A percentile compares a stretch with the other conserved stretches of the same genome.
These are phyloP conservation scores for Leptopilina myrica DNA, from an alignment of 2,888 invertebrate species.

Conservation along the genomic window DNA sequence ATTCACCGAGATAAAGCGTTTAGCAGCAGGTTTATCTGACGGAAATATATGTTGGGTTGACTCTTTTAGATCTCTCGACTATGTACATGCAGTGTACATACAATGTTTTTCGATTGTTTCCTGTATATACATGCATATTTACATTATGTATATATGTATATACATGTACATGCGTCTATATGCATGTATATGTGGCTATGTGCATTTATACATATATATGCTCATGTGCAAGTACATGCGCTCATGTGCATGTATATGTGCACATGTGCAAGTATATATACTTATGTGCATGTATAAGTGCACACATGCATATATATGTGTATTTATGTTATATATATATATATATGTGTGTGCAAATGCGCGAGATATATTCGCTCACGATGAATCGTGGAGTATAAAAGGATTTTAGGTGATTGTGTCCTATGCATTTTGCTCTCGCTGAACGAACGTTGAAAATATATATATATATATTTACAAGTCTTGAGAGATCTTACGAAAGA, in stretches of 20 bases:
- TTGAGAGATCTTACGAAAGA: constrained; percentile 58
- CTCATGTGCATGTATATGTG: too few species aligned
- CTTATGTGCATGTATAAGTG: too few species aligned
- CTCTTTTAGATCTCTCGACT: constrained; percentile 1
- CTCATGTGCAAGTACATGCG: too few species aligned
- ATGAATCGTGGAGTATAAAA: constrained; percentile 47
- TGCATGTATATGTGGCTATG: too few species aligned
- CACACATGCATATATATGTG: background rate
- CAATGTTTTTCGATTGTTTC: too few species aligned
- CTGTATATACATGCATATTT: too few species aligned
- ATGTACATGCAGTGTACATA: background rate
- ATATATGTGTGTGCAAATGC: too few species aligned
- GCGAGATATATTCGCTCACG: constrained; percentile 21
- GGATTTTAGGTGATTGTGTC: constrained; percentile 56
- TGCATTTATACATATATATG: too few species aligned
- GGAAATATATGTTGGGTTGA: constrained; percentile 23
- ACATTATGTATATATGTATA: too few species aligned
- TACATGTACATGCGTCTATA: too few species aligned
- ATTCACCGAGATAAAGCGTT: constrained; percentile 25
- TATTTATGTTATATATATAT: background rate
- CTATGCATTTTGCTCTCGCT: constrained; percentile 45
- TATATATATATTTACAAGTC: constrained; percentile 27
- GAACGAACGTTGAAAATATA: too few species aligned
- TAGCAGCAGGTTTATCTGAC: constrained; percentile 13
- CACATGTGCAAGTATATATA: too few species aligned